Evolutionary conservation across 2,113 vertebrate species (phyloP), one percentile per base, ranked within the genome.

Genomic region (Tretioscincus oriximinensis): DNA sequence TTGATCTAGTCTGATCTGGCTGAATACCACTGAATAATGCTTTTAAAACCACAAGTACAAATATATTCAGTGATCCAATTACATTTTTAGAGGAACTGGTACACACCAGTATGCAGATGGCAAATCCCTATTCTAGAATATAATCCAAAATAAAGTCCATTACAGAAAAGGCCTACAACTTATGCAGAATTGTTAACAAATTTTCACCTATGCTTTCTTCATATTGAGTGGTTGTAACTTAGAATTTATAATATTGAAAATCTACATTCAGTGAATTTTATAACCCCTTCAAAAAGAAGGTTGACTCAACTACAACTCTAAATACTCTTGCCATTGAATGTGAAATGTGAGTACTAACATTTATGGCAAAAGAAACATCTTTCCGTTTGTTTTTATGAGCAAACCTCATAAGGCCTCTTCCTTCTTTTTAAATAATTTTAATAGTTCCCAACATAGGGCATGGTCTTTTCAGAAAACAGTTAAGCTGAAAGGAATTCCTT

Each of bases 1-100:
- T 81, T 58, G 47, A 73, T 80, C 60, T 80, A 69, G 35, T 47
- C 54, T 41, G 22, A 78, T 69, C 49, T 78, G 29, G 24, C 29
- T 78, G 5, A 78, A 68, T 22, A 24, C 26, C 29, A 58, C 24
- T 41, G 67, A 24, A 18, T 45, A 69, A 69, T 45, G 12, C 75
- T 61, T 60, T 54, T 14, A 8, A 3, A 16, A 7, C 26, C 22
- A 26, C 11, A 68, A 12, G 47, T 29, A 58, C 69, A n/a, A 1
- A 49, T 73, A 21, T 81, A 66, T 80, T 0, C 54, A 73, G 22
- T 61, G 58, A 81, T 2, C 9, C 79, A 75, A 63, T 4, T 66
- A 58, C 78, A 9, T 7, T 24, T 3, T 73, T 54, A 87, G 49
- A 61, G 24, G 10, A 74, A 21, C 51, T 2, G 49, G 8, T 9